phyloP scores from a whole-genome alignment of 1,140 invertebrate species.

The Heliconius eleuchia region DNA sequence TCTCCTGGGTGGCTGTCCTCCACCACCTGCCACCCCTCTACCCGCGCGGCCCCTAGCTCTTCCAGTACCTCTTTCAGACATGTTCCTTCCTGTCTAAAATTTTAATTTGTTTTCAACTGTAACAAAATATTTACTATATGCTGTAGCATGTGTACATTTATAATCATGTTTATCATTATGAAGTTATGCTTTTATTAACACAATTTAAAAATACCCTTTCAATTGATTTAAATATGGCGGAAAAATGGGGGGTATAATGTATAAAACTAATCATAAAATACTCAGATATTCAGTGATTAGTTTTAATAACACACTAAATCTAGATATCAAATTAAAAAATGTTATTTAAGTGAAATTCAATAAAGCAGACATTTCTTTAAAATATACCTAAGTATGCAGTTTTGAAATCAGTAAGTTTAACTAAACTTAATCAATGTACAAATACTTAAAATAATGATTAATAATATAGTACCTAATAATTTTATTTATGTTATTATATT shows the following conservation, averaged over 20 bases:
- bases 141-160: background rate
- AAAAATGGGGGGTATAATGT: background rate
- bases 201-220: background rate
- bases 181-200: background rate
- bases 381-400: background rate
- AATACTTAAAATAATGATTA: background rate
- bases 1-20: conserved; percentile 44
- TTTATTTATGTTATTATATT: background rate
- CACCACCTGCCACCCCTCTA: conserved; percentile 46
- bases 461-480: background rate
- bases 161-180: background rate
- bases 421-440: background rate
- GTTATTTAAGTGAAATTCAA: too few relatives aligned
- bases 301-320: background rate
- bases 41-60: conserved; percentile 57
- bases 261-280: background rate
- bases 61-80: conserved; percentile 61
- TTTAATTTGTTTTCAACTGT: background rate
- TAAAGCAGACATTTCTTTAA: too few relatives aligned
- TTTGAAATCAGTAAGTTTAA: background rate
- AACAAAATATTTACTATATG: background rate
- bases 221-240: background rate
- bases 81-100: conserved; percentile 20
- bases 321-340: too few relatives aligned
- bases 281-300: background rate